Evolutionary conservation across 2,113 vertebrate species (phyloP), one percentile per base, ranked within the genome.

Genomic region (Stercorarius parasiticus): DNA sequence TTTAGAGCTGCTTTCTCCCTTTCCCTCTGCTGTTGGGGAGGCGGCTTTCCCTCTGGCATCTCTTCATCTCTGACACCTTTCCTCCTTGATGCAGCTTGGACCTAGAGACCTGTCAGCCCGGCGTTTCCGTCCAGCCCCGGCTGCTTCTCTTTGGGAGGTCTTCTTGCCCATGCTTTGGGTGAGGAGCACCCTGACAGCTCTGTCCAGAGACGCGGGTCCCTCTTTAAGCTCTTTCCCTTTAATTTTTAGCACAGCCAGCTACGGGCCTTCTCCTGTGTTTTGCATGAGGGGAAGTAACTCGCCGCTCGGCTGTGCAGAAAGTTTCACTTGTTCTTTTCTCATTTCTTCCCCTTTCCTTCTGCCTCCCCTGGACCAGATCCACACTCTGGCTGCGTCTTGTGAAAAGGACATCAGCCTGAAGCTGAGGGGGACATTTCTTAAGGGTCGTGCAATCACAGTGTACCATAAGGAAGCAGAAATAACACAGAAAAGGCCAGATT

Each of bases 281-380:
- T 90, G 27, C 65, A 77, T 25, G 34, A 90, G 52, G 80, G 65
- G 80, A 95, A 88, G n/a, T 81, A 84, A 78, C 62, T 87, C 0
- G 0, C 47, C 47, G 17, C 50, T 74, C 0, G 3, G 9, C 67
- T 58, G 32, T 43, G 40, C 69, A 79, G 69, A 76, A 73, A 88
- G 86, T 95, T 97, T 95, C 72, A 74, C 72, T 92, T 93, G 82
- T 36, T n/a, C 72, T 88, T 97, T 95, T 92, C 36, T 92, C 21
- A 64, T 64, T 81, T 82, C 76, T 92, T 94, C 65, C 76, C 52
- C 47, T 93, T 93, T 80, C 76, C 62, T 79, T 93, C 77, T 45
- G 6, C 40, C 72, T 79, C 13, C 34, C 3, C 49, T 62, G 52
- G 40, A 78, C 50, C 5, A 86, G 55, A 88, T 55, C 87, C 52